phyloP scores from a whole-genome alignment of 1,140 invertebrate genomes.

The Ceratosolen solmsi region DNA sequence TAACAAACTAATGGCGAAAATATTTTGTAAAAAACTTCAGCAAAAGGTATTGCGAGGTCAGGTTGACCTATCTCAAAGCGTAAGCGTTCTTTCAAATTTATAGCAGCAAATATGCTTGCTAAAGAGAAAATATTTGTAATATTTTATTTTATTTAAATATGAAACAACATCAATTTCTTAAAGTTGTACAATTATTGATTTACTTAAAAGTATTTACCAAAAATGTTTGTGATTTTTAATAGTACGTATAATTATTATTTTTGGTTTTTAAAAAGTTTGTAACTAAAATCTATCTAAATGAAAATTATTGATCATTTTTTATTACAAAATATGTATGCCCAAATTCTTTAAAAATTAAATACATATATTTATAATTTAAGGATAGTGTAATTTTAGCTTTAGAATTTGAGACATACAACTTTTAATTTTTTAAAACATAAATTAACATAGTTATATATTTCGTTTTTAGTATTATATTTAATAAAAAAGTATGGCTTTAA shows the following conservation, averaged over 20 bases:
- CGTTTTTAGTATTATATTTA: no score
- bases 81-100: conserved; percentile 72
- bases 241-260: no score
- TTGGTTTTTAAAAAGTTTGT: background rate
- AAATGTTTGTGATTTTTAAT: no score
- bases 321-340: no score
- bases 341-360: no score
- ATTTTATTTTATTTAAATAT: background rate
- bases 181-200: background rate
- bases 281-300: conserved; percentile 21
- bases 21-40: conserved; percentile 75
- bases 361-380: no score
- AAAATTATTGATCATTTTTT: no score
- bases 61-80: conserved; percentile 73
- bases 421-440: no score
- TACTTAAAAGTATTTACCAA: conserved; percentile 22
- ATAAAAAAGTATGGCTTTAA: no score
- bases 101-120: conserved; percentile 71
- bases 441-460: no score
- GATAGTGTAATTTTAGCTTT: no score
- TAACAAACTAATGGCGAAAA: conserved; percentile 75
- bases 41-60: conserved; percentile 72
- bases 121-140: conserved; percentile 73
- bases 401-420: no score
- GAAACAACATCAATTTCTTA: background rate